Conservation (phyloP, 2,797 vertebrate species). For the Acipenser oxyrinchus region DNA sequence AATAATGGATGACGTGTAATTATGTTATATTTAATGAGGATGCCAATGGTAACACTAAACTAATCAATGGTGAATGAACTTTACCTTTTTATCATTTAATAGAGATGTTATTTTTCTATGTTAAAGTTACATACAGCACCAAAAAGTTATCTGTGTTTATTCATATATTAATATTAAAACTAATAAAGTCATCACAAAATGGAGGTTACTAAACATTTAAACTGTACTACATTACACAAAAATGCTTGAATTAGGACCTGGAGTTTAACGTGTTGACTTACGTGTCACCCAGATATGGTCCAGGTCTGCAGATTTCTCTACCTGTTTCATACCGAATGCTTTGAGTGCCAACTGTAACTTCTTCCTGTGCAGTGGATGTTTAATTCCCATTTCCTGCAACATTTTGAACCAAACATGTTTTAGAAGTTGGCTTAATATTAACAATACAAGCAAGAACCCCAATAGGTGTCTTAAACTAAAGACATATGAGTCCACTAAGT, state of each 20-base stretch:
- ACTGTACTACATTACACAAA: too few species aligned
- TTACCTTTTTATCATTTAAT: too few species aligned
- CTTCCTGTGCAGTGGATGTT: conserved; percentile 90
- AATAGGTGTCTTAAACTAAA: too few species aligned
- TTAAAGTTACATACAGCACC: background rate
- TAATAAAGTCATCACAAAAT: conserved; percentile 8
- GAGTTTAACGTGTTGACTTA: conserved; percentile 51
- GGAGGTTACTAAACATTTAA: too few species aligned
- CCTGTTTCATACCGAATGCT: conserved; percentile 76
- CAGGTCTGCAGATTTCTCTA: conserved; percentile 82
- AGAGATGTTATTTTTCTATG: background rate
- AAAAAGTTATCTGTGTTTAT: background rate
- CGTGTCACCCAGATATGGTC: conserved; percentile 96
- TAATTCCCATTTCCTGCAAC: conserved; percentile 88
- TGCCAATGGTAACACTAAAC: too few species aligned
- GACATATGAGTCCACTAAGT: too few species aligned
- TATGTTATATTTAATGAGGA: too few species aligned
- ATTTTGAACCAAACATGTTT: background rate
- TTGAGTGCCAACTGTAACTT: conserved; percentile 85
- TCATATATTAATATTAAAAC: background rate
- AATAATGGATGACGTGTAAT: too few species aligned
- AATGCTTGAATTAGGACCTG: background rate
- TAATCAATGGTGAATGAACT: too few species aligned
- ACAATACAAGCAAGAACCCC: too few species aligned
- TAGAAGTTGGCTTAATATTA: too few species aligned